phyloP scores from a whole-genome alignment of 1,140 invertebrate genomes.

The Campodea augens region DNA sequence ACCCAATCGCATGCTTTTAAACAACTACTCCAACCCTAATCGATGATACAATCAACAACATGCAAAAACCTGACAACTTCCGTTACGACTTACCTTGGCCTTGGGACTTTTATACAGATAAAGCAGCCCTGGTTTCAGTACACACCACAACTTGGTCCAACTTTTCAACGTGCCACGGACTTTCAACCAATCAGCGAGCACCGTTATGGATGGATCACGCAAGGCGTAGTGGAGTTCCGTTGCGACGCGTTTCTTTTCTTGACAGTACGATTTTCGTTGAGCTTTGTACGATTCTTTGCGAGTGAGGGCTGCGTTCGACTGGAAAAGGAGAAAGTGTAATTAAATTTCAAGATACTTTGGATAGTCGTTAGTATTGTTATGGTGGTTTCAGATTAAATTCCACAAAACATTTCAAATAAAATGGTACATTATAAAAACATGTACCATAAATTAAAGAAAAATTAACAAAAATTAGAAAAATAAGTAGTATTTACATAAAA shows the following conservation, averaged over 20 bases:
- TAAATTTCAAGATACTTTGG: too few species aligned
- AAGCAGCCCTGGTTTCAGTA: constrained; percentile 76
- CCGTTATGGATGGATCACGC: constrained; percentile 69
- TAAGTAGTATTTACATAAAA: too few species aligned
- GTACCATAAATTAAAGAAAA: too few species aligned
- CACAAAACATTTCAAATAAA: too few species aligned
- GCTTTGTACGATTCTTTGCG: constrained; percentile 74
- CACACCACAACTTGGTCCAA: constrained; percentile 91
- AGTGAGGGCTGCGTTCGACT: constrained; percentile 35
- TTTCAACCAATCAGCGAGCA: constrained; percentile 79
- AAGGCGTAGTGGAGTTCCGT: constrained; percentile 70
- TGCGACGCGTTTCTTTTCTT: constrained; percentile 78
- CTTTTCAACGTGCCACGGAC: constrained; percentile 80
- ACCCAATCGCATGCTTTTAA: too few species aligned
- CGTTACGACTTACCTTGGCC: constrained; percentile 42
- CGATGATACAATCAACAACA: too few species aligned
- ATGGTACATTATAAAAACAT: too few species aligned
- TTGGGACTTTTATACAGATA: constrained; percentile 82
- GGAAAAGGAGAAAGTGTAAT: too few species aligned
- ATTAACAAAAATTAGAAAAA: too few species aligned
- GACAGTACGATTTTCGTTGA: constrained; percentile 73
- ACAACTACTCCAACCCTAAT: neutral
- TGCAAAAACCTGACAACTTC: too few species aligned
- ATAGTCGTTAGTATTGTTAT: too few species aligned
- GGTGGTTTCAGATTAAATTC: too few species aligned